These are phyloP conservation scores for Verasper variegatus DNA, from an alignment of 2,113 vertebrate genomes.

Conservation along the genomic window DNA sequence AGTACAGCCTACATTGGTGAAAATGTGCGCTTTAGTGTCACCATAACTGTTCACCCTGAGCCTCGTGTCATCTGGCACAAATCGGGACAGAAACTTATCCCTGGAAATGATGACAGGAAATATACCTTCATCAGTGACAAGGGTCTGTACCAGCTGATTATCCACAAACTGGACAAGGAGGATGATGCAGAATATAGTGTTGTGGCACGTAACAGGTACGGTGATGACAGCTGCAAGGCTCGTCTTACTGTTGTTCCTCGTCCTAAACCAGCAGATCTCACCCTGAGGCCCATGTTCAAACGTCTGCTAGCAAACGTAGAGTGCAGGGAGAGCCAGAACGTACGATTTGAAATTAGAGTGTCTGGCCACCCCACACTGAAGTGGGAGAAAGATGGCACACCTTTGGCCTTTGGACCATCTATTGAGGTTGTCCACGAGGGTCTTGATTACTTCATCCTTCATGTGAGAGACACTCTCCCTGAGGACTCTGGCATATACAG, in stretches of 20 bases:
- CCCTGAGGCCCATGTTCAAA: slow-evolving; percentile 98
- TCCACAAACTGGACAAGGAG: slow-evolving; percentile 86
- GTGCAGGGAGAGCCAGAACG: slow-evolving; percentile 92
- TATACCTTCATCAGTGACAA: slow-evolving; percentile 95
- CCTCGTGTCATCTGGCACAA: slow-evolving; percentile 96
- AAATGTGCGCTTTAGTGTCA: slow-evolving; percentile 92
- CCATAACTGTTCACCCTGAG: slow-evolving; percentile 97
- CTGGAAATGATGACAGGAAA: slow-evolving; percentile 92
- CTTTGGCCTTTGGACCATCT: slow-evolving; percentile 90
- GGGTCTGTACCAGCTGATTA: slow-evolving; percentile 94
- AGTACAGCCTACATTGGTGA: slow-evolving; percentile 92
- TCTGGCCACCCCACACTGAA: slow-evolving; percentile 90
- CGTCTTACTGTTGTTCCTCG: slow-evolving; percentile 90
- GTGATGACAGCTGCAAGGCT: slow-evolving; percentile 97
- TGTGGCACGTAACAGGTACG: slow-evolving; percentile 92
- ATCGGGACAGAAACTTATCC: slow-evolving; percentile 95
- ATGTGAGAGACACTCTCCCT: slow-evolving; percentile 92
- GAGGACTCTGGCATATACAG: slow-evolving; percentile 96
- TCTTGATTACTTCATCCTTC: slow-evolving; percentile 95
- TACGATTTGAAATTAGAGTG: slow-evolving; percentile 96
- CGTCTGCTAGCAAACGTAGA: slow-evolving; percentile 95
- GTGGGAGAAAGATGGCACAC: slow-evolving; percentile 97
- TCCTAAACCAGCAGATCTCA: slow-evolving; percentile 91
- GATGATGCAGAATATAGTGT: slow-evolving; percentile 96
- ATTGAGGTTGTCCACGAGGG: slow-evolving; percentile 96